Evolutionary conservation across 2,797 vertebrate species (phyloP), one percentile per base, ranked within the genome.

Genomic region (Sus cebifrons): DNA sequence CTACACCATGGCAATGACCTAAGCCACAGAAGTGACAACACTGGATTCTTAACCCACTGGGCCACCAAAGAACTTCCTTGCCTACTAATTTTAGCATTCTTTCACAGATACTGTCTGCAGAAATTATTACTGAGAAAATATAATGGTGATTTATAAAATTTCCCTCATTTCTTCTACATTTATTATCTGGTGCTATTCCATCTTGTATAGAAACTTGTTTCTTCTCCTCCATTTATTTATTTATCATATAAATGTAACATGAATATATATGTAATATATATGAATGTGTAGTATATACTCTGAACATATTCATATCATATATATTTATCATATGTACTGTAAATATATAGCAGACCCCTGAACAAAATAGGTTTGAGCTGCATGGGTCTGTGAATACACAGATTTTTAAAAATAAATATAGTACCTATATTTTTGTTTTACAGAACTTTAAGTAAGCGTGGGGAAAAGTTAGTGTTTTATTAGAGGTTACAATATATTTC

Each of bases 121-220:
- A 27, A 60, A 49, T 75, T 49, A 54, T 20, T 74, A 58, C 21
- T 75, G 1, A 62, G 65, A 17, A 44, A 7, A 11, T 68, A 40
- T 54, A 36, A 64, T 79, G 8, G 6, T 5, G 1, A 52, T 36
- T 71, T 86, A 78, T 84, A 25, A 62, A 62, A 4, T 32, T 67
- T 75, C 7, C 7, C 49, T 81, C 9, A 49, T 36, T 73, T 87
- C 15, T 36, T 92, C 54, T 79, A 5, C 49, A 64, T 68, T 65
- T 88, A 62, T 84, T 92, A 60, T 86, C n/a, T 91, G 68, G 54
- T 60, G 62, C 68, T 82, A 21, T 96, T 81, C 49, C 40, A 82
- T 94, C 27, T 86, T 9, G 44, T 86, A 25, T 84, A n/a, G 29
- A 93, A 49, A 40, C 40, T 36, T 93, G 27, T 91, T 21, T 71